Conservation (phyloP, 2,113 vertebrate species). For the Romanogobio albipinnatus region DNA sequence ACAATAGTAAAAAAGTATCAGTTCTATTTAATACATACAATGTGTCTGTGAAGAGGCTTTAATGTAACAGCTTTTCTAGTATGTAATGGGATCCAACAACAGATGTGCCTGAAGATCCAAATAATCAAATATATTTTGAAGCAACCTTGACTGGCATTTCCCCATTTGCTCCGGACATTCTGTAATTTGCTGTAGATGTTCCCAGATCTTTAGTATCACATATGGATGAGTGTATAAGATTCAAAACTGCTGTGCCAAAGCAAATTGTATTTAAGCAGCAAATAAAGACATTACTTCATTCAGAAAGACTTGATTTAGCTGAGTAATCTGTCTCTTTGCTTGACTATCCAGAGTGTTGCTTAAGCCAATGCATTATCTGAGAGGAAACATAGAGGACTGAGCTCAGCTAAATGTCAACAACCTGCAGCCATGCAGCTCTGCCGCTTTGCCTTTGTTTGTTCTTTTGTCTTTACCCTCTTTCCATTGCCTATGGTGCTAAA, state of each 20-base stretch:
- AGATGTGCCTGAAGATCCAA: not conserved
- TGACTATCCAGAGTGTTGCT: constrained; percentile 22
- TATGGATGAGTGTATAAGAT: not conserved
- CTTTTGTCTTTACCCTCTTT: constrained; percentile 52
- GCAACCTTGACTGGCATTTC: constrained; percentile 14
- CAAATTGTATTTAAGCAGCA: constrained; percentile 16
- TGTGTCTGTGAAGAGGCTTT: too few relatives aligned
- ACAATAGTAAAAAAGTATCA: not conserved
- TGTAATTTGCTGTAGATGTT: not conserved
- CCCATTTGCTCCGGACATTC: constrained; percentile 22
- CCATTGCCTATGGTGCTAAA: constrained; percentile 53
- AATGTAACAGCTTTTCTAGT: not conserved
- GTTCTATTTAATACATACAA: not conserved
- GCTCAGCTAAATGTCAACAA: constrained; percentile 56
- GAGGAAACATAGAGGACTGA: constrained; percentile 45
- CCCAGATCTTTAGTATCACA: constrained; percentile 5
- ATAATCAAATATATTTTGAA: not conserved
- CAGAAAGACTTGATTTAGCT: constrained; percentile 29
- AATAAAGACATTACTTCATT: constrained; percentile 35
- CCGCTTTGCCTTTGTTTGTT: constrained; percentile 56
- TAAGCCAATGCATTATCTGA: constrained; percentile 43
- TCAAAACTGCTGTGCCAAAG: constrained; percentile 21
- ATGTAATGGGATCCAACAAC: not conserved
- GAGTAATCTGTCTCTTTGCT: constrained; percentile 31
- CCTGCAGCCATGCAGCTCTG: constrained; percentile 39